Base-by-base conservation (phyloP, 2,797 vertebrate species). In the Girardinus metallicus region DNA sequence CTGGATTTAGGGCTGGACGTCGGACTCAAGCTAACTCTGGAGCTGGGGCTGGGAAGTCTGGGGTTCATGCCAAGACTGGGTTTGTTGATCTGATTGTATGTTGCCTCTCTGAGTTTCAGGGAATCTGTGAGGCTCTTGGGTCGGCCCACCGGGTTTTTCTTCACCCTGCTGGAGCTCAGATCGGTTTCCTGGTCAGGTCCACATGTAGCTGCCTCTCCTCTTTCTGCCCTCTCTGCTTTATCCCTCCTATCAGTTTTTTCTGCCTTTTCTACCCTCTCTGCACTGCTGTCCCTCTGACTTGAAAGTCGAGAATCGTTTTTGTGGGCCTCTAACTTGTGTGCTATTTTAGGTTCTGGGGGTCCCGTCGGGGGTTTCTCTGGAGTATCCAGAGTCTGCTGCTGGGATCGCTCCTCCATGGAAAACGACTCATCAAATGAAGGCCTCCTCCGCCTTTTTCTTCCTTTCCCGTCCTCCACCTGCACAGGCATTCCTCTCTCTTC, bases 391-490 rank as follows among this genome's bases (percentile, higher is more conserved):
- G 66, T 73, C 73, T 92, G 86, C 66, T 91, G 95, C 90, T 96
- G 96, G 78, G 97, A 96, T 47, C 95, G 88, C 75, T 96, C 95
- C 43, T 95, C 94, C 87, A 96, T 95, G 80, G 94, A 90, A 88
- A 96, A 96, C 68, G 96, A 96, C 86, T 97, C 96, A 78, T 98
- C 97, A 90, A 97, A 96, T 86, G 96, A 94, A 85, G 91, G 93
- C 85, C 92, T 94, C 88, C 93, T 94, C 84, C 94, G 91, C 82
- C 94, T 94, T 92, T 96, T 96, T 88, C 92, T 94, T 85, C 91
- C 94, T 88, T 94, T 96, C 16, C 90, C 92, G 83, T 96, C 95
- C 75, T 96, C 95, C 81, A 86, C 81, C 82, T 92, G 89, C 87
- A 91, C 75, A 75, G 89, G 83, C 84, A 96, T 95, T 83, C 91